Evolutionary conservation across 2,797 vertebrate genomes (phyloP), one percentile per base, ranked within the genome.

Genomic region (Scomberomorus guttatus): DNA sequence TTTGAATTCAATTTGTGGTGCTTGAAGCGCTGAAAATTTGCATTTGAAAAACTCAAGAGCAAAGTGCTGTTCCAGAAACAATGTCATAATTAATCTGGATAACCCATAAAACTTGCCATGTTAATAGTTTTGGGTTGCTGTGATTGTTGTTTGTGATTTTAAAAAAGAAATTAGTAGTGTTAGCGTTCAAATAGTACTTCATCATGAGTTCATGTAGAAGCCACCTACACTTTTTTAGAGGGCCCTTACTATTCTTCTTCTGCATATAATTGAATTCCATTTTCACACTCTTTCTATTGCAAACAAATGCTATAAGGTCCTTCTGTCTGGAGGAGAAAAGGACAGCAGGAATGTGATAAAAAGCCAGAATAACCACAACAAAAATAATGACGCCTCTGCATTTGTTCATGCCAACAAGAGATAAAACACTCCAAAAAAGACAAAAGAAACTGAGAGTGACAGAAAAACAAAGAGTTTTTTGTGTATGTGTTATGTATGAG

Each of bases 311-410:
- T 57, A 29, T 48, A 61, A 60, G 48, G 65, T 37, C 65, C 14
- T 42, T 68, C 59, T 75, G 59, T 62, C 9, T 73, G 66, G 25
- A 60, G 65, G 66, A 80, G 76, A 46, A 81, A 76, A 83, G 51
- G 61, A 76, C 39, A 58, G 57, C 56, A 70, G 27, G 46, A 61
- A 59, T 68, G 65, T 72, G 77, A 79, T 74, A 69, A 77, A 84
- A 77, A 56, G 50, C 42, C 77, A 32, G 48, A 75, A 54, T 46
- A 59, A 59, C 42, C 48, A 58, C 34, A 79, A 75, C 59, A 77
- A 78, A 57, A 77, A 62, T 68, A 62, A 80, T 69, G 69, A 82
- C 17, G 62, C 73, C 17, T 67, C 66, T 69, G 70, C 62, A 54
- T 77, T 79, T 80, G 32, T 55, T 77, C 18, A 32, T 63, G 56